Percentiles rank a stretch among this genome's conserved stretches.
Evolutionary conservation across 2,113 vertebrate species (phyloP).

Genomic region (Gymnarchus niloticus): DNA sequence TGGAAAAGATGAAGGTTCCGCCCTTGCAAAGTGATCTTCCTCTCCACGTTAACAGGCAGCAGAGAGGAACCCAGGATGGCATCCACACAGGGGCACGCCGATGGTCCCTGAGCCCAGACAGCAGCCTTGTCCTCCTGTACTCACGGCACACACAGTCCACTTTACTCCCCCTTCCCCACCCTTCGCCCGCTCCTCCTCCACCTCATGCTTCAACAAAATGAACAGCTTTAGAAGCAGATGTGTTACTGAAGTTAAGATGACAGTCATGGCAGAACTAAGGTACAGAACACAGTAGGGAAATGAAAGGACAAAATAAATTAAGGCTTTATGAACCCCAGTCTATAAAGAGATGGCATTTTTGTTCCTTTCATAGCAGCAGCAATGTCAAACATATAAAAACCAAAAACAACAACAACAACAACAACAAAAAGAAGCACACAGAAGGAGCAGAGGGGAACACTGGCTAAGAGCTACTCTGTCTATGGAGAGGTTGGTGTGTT

Average conservation of each 20-base stretch:
- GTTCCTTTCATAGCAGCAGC: not conserved
- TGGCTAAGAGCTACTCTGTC: not conserved
- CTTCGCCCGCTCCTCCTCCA: not conserved
- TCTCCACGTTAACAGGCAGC: constrained; percentile 74
- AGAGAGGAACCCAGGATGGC: constrained; percentile 74
- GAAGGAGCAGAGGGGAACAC: not conserved
- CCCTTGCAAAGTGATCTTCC: constrained; percentile 78
- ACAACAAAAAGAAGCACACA: not conserved
- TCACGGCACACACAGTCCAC: constrained; percentile 6
- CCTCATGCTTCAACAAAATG: not conserved
- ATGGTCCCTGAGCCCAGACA: constrained; percentile 66
- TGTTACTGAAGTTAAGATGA: constrained; percentile 9
- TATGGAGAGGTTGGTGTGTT: not conserved
- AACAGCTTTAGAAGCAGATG: not conserved
- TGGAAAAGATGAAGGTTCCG: constrained; percentile 85
- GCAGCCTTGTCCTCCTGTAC: constrained; percentile 67
- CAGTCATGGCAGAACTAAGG: not conserved
- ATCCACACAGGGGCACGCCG: constrained; percentile 87
- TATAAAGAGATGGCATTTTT: not conserved
- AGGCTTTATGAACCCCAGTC: not conserved
- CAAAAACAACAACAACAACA: constrained; percentile 8
- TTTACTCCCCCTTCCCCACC: not conserved
- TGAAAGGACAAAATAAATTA: not conserved
- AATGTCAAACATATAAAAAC: not conserved
- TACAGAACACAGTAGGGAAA: not conserved